These are phyloP conservation scores for Megalurothrips usitatus DNA, from an alignment of 2,888 invertebrate genomes.

Conservation along the genomic window DNA sequence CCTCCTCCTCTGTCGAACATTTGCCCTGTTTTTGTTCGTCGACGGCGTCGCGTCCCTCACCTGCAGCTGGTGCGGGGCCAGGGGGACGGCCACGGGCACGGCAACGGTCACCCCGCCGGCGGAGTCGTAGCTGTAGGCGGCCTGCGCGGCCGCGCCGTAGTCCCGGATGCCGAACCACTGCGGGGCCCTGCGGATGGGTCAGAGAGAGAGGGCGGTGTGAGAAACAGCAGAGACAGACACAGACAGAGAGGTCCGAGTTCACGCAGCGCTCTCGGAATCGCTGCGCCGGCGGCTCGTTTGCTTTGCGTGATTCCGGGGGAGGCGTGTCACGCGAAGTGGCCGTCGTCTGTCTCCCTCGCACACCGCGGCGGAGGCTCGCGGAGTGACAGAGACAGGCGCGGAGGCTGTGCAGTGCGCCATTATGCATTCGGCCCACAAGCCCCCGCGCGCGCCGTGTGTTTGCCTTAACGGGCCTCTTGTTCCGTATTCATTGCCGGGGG, in stretches of 20 bases:
- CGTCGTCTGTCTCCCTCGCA: no score
- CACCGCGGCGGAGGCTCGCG: no score
- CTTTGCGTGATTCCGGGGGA: no score
- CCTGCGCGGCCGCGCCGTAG: constrained; percentile 42
- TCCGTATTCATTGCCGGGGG: background rate
- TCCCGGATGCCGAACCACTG: constrained; percentile 22
- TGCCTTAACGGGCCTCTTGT: background rate
- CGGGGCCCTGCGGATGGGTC: background rate
- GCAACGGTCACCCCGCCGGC: constrained; percentile 34
- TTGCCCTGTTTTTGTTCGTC: background rate
- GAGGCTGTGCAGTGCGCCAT: background rate
- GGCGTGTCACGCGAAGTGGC: no score
- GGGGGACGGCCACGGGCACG: constrained; percentile 36
- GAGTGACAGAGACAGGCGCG: no score
- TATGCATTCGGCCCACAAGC: background rate
- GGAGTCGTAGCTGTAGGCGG: constrained; percentile 48
- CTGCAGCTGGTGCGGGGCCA: constrained; percentile 40
- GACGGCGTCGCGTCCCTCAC: background rate
- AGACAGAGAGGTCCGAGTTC: no score
- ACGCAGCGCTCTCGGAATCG: no score
- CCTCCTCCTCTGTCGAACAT: background rate
- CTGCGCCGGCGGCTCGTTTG: no score
- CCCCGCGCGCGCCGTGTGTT: background rate
- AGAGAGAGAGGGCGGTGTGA: no score
- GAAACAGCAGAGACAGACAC: no score